phyloP scores from a whole-genome alignment of 2,113 vertebrate species.

The Phodopus roborovskii region DNA sequence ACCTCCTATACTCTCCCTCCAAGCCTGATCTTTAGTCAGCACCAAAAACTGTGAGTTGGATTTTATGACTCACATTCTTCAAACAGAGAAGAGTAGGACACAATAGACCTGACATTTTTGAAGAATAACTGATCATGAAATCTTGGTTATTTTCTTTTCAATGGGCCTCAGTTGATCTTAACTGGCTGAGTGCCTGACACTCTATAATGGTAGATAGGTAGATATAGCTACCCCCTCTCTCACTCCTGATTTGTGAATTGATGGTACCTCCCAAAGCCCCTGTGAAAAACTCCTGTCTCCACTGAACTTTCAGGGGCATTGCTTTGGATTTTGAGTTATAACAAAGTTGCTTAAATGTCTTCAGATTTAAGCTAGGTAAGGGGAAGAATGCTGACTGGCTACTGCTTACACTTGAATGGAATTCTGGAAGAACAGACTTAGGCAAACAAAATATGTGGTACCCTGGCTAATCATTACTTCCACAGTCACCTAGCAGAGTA shows the following conservation, averaged over 20 bases:
- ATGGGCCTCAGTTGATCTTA: neutral
- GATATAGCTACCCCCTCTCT: neutral
- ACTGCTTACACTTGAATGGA: neutral
- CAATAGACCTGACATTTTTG: neutral
- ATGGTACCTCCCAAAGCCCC: neutral
- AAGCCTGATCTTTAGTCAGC: neutral
- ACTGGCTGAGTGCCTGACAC: neutral
- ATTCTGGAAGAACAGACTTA: neutral
- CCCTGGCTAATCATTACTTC: neutral
- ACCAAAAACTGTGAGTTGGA: neutral
- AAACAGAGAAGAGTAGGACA: neutral
- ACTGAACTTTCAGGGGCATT: neutral
- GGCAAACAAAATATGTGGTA: neutral
- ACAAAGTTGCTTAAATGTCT: neutral
- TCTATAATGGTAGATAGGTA: neutral
- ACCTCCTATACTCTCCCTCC: neutral
- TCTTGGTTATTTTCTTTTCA: neutral
- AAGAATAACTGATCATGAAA: neutral
- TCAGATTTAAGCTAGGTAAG: neutral
- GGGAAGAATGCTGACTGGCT: neutral
- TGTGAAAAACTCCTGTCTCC: neutral
- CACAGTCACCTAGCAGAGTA: neutral
- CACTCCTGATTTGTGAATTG: no score
- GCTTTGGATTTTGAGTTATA: constrained; percentile 1
- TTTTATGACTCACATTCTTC: constrained; percentile 36